Evolutionary conservation across 2,888 invertebrate genomes (phyloP).

Genomic region (Clistopyga incitator): DNA sequence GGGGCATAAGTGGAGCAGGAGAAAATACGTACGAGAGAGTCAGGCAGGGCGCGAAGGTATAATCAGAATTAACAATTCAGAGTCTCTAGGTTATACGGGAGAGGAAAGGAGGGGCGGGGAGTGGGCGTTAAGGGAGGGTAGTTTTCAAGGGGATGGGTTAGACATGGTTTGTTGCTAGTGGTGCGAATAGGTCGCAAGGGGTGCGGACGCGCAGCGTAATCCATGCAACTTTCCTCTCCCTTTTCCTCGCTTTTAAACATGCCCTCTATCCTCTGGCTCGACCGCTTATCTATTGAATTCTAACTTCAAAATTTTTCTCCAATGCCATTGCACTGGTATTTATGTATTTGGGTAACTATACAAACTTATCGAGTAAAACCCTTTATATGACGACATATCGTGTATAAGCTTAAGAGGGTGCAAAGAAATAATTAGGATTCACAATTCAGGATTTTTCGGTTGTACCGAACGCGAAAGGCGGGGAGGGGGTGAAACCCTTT

Average conservation of each 20-base stretch:
- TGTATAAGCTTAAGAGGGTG: too few species aligned
- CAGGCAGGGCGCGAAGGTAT: conserved; percentile 64
- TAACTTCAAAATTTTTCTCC: too few species aligned
- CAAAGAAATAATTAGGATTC: too few species aligned
- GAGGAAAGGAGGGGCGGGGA: conserved; percentile 7
- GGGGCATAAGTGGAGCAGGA: conserved; percentile 43
- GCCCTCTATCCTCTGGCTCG: not conserved
- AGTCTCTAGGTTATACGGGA: conserved; percentile 63
- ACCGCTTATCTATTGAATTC: too few species aligned
- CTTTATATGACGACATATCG: too few species aligned
- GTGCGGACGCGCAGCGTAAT: conserved; percentile 36
- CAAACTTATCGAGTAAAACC: too few species aligned
- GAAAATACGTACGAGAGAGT: conserved; percentile 59
- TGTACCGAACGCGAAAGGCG: too few species aligned
- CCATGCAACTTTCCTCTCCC: conserved; percentile 18
- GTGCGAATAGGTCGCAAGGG: conserved; percentile 25
- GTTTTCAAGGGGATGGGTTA: not conserved
- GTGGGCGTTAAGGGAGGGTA: conserved; percentile 21
- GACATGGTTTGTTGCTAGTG: conserved; percentile 45
- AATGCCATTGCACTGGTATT: too few species aligned
- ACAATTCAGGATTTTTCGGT: too few species aligned
- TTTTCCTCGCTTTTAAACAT: not conserved
- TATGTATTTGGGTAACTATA: too few species aligned
- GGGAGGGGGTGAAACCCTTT: too few species aligned
- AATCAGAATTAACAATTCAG: conserved; percentile 80